A percentile compares a stretch with the other conserved stretches of the same genome.
phyloP scores from a whole-genome alignment of 2,888 invertebrate species.

The Megastigmus dorsalis region DNA sequence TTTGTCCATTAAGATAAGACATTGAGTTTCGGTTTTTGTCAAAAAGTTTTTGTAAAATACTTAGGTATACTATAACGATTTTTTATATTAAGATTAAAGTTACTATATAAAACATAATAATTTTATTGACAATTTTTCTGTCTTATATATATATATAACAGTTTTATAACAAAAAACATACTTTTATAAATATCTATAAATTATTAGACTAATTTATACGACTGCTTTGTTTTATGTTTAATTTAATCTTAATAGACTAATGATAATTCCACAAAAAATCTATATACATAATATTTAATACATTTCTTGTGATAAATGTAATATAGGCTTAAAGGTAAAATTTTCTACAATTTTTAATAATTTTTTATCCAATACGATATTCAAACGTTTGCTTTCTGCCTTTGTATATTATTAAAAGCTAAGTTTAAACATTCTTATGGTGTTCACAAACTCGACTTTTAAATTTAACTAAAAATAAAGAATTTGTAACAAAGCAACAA shows the following conservation, averaged over 20 bases:
- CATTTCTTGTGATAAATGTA: constrained; percentile 47
- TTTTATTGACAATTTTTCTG: background rate
- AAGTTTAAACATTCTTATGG: constrained; percentile 14
- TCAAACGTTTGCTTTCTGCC: constrained; percentile 25
- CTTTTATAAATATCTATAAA: constrained; percentile 33
- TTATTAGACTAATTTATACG: constrained; percentile 27
- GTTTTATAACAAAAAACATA: constrained; percentile 15
- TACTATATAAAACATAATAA: too few species aligned
- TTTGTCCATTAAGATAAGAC: background rate
- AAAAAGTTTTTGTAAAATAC: constrained; percentile 17
- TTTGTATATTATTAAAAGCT: constrained; percentile 18
- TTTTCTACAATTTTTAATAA: constrained; percentile 40
- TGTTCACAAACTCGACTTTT: constrained; percentile 29
- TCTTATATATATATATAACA: constrained; percentile 6
- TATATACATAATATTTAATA: constrained; percentile 32
- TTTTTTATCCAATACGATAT: constrained; percentile 7
- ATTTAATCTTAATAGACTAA: constrained; percentile 26
- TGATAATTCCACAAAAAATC: constrained; percentile 13
- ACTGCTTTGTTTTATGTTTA: constrained; percentile 41
- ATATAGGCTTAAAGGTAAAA: constrained; percentile 27
- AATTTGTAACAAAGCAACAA: constrained; percentile 18
- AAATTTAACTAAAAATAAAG: background rate
- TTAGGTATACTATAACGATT: constrained; percentile 5
- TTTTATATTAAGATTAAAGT: too few species aligned
- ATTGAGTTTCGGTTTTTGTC: background rate